phyloP scores from a whole-genome alignment of 2,888 invertebrate genomes.

The Hydraecia micacea region DNA sequence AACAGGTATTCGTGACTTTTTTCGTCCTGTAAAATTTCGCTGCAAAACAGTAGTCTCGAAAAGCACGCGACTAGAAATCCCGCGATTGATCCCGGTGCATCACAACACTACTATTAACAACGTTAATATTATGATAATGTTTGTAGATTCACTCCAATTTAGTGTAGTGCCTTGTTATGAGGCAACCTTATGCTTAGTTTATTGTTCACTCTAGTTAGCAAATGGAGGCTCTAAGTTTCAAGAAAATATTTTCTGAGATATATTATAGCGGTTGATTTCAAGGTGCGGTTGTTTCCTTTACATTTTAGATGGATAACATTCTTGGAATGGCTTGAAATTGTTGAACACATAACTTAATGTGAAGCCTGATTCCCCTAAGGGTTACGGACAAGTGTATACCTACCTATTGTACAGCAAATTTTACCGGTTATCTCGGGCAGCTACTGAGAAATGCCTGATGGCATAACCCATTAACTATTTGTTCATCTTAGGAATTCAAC shows the following conservation, averaged over 20 bases:
- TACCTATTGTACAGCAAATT: too few relatives aligned
- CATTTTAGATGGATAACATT: not conserved
- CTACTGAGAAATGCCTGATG: too few relatives aligned
- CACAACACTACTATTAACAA: conserved; percentile 37
- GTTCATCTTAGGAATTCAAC: too few relatives aligned
- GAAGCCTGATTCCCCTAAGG: not conserved
- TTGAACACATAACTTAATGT: not conserved
- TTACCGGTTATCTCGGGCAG: too few relatives aligned
- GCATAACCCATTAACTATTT: too few relatives aligned
- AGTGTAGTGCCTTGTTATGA: conserved; percentile 46
- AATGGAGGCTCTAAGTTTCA: not conserved
- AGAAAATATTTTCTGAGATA: not conserved
- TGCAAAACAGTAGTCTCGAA: not conserved
- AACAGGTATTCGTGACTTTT: too few relatives aligned
- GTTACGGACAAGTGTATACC: not conserved
- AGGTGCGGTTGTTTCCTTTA: not conserved
- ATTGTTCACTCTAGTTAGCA: conserved; percentile 30
- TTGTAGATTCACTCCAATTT: conserved; percentile 49
- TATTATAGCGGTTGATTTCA: not conserved
- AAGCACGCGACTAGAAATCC: not conserved
- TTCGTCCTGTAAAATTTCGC: not conserved
- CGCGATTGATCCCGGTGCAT: not conserved
- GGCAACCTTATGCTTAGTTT: conserved; percentile 27
- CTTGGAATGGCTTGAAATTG: not conserved
- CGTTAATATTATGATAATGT: conserved; percentile 40